These are phyloP conservation scores for Spicauda simplicius DNA, from an alignment of 2,888 invertebrate species.

Conservation along the genomic window DNA sequence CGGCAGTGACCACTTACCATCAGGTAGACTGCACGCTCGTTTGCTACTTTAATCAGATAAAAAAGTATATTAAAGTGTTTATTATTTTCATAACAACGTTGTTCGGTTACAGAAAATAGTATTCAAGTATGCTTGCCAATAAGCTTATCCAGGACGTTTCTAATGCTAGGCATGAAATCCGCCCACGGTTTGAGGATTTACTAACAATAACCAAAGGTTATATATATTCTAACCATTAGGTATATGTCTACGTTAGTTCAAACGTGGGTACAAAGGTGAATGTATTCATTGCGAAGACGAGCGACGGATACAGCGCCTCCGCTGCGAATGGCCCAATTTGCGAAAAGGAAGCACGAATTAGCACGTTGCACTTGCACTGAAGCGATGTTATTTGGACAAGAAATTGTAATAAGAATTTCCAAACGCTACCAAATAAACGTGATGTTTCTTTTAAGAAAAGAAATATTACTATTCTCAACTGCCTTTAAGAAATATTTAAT, in stretches of 20 bases:
- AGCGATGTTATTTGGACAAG: slow-evolving; percentile 6
- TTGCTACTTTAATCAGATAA: too few species aligned
- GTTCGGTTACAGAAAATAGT: too few species aligned
- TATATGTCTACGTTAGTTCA: neutral
- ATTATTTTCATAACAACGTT: too few species aligned
- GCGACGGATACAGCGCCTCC: slow-evolving; percentile 30
- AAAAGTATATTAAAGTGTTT: too few species aligned
- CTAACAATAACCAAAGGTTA: neutral
- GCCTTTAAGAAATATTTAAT: too few species aligned
- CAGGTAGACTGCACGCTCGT: too few species aligned
- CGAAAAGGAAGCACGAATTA: slow-evolving; percentile 29
- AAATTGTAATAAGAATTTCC: too few species aligned
- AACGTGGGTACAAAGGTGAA: slow-evolving; percentile 9
- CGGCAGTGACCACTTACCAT: too few species aligned
- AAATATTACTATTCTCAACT: too few species aligned
- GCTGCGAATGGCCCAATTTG: slow-evolving; percentile 25
- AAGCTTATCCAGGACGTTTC: neutral
- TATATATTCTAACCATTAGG: neutral
- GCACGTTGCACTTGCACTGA: slow-evolving; percentile 20
- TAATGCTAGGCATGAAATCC: neutral
- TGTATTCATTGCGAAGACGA: slow-evolving; percentile 25
- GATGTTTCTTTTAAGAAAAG: too few species aligned
- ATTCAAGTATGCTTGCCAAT: too few species aligned
- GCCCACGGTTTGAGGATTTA: neutral
- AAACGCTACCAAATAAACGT: too few species aligned